Conservation (phyloP, 1,140 invertebrate genomes). For the Caenorhabditis remanei region DNA sequence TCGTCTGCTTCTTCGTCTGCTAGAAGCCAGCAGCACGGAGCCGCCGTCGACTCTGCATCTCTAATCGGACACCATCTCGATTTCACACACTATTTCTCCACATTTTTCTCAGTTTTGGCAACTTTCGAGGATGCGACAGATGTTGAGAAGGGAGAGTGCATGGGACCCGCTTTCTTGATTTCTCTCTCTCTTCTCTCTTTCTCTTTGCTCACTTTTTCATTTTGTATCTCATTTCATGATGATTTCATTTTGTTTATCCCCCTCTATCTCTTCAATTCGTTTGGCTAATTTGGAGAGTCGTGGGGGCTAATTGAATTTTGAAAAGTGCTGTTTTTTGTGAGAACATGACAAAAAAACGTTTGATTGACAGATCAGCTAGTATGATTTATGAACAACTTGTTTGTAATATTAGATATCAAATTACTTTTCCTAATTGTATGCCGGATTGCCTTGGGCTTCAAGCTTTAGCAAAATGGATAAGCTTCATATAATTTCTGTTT, state of each 20-base stretch:
- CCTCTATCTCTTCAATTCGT: not conserved
- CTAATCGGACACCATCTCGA: not conserved
- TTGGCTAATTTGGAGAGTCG: no score
- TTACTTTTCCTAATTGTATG: no score
- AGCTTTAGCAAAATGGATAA: no score
- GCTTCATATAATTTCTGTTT: not conserved
- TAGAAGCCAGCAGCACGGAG: not conserved
- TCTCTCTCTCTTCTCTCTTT: not conserved
- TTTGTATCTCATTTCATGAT: not conserved
- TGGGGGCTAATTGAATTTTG: no score
- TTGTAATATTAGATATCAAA: no score
- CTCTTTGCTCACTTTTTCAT: not conserved
- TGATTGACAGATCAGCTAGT: no score
- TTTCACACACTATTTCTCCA: not conserved
- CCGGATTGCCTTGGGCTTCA: no score
- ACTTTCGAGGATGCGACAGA: constrained; percentile 1
- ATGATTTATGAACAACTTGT: no score
- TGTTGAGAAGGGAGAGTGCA: not conserved
- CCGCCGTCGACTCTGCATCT: not conserved
- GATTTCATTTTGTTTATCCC: not conserved
- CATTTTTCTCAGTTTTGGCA: constrained; percentile 29
- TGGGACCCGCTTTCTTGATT: not conserved
- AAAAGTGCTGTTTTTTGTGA: no score
- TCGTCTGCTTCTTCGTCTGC: not conserved
- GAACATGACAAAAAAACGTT: no score